Evolutionary conservation across 2,113 vertebrate species (phyloP).

Genomic region (Sclerurus mexicanus): DNA sequence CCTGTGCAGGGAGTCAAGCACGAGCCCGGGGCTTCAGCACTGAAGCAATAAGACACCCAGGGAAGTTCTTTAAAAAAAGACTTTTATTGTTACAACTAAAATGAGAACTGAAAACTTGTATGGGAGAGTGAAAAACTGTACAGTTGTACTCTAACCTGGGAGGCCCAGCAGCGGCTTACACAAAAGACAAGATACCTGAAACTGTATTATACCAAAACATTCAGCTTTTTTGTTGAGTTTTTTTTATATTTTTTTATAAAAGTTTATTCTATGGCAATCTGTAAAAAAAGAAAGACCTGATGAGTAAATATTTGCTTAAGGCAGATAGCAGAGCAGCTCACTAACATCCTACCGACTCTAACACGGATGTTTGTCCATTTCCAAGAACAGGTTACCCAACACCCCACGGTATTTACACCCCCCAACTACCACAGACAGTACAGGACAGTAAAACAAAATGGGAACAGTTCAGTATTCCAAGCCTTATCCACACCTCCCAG

Average conservation of each 20-base stretch:
- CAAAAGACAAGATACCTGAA: conserved; percentile 72
- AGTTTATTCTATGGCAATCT: conserved; percentile 75
- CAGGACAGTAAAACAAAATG: conserved; percentile 58
- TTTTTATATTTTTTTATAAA: conserved; percentile 63
- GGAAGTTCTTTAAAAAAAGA: conserved; percentile 73
- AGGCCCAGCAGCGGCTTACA: conserved; percentile 72
- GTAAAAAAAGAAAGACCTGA: conserved; percentile 75
- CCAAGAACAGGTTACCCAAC: conserved; percentile 68
- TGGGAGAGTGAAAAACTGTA: conserved; percentile 76
- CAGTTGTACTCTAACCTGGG: conserved; percentile 68
- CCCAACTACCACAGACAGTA: conserved; percentile 67
- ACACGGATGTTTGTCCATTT: conserved; percentile 57
- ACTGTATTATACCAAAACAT: conserved; percentile 73
- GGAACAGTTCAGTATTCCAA: conserved; percentile 1
- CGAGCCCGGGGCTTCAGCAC: background rate
- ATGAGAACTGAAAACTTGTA: conserved; percentile 74
- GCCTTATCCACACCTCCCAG: conserved; percentile 47
- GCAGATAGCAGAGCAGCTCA: conserved; percentile 80
- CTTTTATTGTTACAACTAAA: conserved; percentile 81
- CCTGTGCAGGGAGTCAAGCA: background rate
- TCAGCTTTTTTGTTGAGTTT: conserved; percentile 42
- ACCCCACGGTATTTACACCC: conserved; percentile 72
- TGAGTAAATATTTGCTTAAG: conserved; percentile 81
- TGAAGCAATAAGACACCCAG: background rate
- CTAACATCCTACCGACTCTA: conserved; percentile 71